Base-by-base conservation (phyloP, 1,140 invertebrate genomes). In the Nasonia longicornis region DNA sequence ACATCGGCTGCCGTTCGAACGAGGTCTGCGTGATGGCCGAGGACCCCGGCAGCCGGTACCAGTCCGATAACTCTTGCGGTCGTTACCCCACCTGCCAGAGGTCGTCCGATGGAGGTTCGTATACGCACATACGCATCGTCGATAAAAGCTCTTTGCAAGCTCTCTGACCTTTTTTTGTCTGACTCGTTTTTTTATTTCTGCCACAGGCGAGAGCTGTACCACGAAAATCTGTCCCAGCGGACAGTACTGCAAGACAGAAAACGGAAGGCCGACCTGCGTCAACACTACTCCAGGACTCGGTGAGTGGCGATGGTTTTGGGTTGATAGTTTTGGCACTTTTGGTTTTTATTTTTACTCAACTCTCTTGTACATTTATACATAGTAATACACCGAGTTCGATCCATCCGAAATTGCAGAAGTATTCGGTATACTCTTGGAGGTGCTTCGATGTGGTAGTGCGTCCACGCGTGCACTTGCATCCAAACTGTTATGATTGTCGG, bases 1-100 rank as follows among this genome's bases (percentile, higher is more conserved):
- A 96, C 86, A 96, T 96, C 84, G 94, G 95, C 75, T 96, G 95
- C 85, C 89, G 92, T 35, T 94, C 92, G 84, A 94, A 91, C 82
- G 93, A 96, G 89, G 91, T 92, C 77, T 95, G 95, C 86, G 92
- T 95, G n/a, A 92, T 96, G 87, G 93, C 91, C 26, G 93, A 94
- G 83, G 94, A 95, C 85, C 93, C 94, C 2, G 95, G 95, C 87
- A 91, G 91, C 6, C 91, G 90, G 82, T 89, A 89, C 71, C 87
- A 89, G 48, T 87, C 89, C 45, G 89, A 92, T 71, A 58, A n/a
- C 16, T 90, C 93, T 75, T 95, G 94, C 75, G 94, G 94, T 67
- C 91, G 88, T 64, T 95, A 94, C 87, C 94, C 94, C 35, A 95
- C 93, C 35, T 95, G 94, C 84, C 92, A 92, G 91, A 90, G 92